A percentile compares a stretch with the other conserved stretches of the same genome.
These are phyloP conservation scores for Dromaius novaehollandiae DNA, from an alignment of 2,113 vertebrate genomes.

Conservation along the genomic window DNA sequence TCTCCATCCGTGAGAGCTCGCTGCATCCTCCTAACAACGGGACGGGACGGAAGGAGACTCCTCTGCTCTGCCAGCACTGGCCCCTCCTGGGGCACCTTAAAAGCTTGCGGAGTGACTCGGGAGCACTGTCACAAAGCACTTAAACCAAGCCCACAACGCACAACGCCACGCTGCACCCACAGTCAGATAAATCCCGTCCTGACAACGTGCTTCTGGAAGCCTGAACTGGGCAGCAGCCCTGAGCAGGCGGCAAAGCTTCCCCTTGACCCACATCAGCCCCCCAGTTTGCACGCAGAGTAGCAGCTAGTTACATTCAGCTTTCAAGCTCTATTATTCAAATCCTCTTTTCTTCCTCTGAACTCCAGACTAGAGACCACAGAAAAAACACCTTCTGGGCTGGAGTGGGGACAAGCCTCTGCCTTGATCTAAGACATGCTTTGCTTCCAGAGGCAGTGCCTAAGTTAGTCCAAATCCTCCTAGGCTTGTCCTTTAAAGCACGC, in stretches of 20 bases:
- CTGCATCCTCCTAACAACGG: background rate
- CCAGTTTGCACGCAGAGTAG: background rate
- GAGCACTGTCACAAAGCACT: background rate
- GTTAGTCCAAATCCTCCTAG: background rate
- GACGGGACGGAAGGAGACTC: slow-evolving; percentile 30
- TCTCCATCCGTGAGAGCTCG: background rate
- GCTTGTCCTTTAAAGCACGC: background rate
- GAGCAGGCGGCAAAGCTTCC: background rate
- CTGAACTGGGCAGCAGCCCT: background rate
- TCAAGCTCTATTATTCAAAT: background rate
- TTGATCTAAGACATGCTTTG: background rate
- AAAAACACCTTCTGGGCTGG: background rate
- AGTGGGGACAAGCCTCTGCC: background rate
- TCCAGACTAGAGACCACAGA: background rate
- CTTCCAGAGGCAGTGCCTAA: background rate
- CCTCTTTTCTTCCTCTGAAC: background rate
- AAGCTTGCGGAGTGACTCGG: background rate
- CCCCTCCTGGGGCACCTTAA: background rate
- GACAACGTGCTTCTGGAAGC: background rate
- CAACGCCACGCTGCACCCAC: fast-evolving
- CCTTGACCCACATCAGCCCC: background rate
- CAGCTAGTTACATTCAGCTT: background rate
- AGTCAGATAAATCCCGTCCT: background rate
- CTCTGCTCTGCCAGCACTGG: background rate
- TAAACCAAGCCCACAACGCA: background rate